phyloP scores from a whole-genome alignment of 1,140 invertebrate species.

The Lamellibrachia luymesi region DNA sequence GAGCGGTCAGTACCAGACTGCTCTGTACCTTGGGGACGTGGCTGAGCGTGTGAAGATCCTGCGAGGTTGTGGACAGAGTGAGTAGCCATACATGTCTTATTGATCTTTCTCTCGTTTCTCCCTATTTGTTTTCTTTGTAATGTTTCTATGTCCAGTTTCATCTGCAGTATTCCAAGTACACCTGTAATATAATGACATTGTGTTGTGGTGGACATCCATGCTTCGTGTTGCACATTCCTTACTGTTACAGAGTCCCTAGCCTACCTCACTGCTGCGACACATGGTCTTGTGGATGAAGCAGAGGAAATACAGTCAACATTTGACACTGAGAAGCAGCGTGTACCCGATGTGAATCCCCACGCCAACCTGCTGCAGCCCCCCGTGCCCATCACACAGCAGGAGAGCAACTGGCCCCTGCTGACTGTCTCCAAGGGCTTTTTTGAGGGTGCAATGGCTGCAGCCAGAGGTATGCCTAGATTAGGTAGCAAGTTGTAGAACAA shows the following conservation, averaged over 20 bases:
- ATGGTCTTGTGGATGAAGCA: constrained; percentile 81
- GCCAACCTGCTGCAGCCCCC: constrained; percentile 83
- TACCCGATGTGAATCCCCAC: constrained; percentile 75
- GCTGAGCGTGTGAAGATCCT: constrained; percentile 85
- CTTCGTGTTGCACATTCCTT: not conserved
- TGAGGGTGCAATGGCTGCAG: constrained; percentile 67
- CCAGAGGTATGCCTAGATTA: constrained; percentile 13
- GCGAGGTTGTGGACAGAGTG: constrained; percentile 66
- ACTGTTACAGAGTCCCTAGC: constrained; percentile 69
- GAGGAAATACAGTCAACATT: constrained; percentile 68
- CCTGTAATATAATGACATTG: too few species aligned
- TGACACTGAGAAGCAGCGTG: constrained; percentile 64
- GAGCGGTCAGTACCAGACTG: constrained; percentile 95
- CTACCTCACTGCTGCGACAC: constrained; percentile 92
- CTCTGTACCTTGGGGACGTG: constrained; percentile 88
- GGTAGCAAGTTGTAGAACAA: not conserved
- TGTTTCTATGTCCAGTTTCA: too few species aligned
- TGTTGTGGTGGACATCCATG: not conserved
- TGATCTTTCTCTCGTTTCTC: too few species aligned
- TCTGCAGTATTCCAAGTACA: too few species aligned
- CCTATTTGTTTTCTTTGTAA: too few species aligned
- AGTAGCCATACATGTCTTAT: constrained; percentile 32
- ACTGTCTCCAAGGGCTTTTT: constrained; percentile 84
- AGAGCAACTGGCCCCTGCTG: constrained; percentile 91
- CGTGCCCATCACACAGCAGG: constrained; percentile 77